These are phyloP conservation scores for Lasioglossum baleicum DNA, from an alignment of 1,140 invertebrate genomes.

Conservation along the genomic window DNA sequence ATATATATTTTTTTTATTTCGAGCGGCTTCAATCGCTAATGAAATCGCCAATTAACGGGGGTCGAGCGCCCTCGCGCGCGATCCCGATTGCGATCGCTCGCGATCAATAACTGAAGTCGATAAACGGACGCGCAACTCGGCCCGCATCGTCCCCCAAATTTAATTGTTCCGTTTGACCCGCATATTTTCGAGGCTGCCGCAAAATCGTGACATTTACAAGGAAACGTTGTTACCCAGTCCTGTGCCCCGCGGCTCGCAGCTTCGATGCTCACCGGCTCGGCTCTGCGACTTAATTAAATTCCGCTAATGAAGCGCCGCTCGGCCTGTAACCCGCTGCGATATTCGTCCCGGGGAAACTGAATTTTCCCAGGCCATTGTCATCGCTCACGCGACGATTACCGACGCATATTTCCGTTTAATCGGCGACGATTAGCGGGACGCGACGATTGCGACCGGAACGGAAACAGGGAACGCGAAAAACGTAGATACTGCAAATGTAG, in stretches of 20 bases:
- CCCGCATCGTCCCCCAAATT: not conserved
- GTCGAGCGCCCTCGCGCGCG: not conserved
- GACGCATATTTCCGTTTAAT: not conserved
- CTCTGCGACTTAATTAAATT: conserved; percentile 22
- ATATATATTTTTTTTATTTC: not conserved
- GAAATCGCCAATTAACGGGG: conserved; percentile 1
- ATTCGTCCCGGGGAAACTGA: conserved; percentile 9
- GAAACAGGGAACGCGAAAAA: no score
- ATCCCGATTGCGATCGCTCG: not conserved
- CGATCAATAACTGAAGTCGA: not conserved
- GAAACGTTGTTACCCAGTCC: conserved; percentile 20
- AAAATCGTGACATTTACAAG: conserved; percentile 29
- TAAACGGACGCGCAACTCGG: not conserved
- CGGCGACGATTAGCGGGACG: not conserved
- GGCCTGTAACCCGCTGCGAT: not conserved
- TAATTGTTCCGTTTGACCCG: conserved; percentile 10
- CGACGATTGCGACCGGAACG: not conserved
- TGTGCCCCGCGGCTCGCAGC: not conserved
- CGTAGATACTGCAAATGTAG: no score
- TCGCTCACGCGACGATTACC: not conserved
- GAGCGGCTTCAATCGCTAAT: conserved; percentile 4
- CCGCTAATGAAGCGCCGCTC: conserved; percentile 11
- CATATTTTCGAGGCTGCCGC: conserved; percentile 5
- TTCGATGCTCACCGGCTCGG: conserved; percentile 4
- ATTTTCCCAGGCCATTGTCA: not conserved